Conservation (phyloP, 2,797 vertebrate genomes). For the Buceros bicornis region DNA sequence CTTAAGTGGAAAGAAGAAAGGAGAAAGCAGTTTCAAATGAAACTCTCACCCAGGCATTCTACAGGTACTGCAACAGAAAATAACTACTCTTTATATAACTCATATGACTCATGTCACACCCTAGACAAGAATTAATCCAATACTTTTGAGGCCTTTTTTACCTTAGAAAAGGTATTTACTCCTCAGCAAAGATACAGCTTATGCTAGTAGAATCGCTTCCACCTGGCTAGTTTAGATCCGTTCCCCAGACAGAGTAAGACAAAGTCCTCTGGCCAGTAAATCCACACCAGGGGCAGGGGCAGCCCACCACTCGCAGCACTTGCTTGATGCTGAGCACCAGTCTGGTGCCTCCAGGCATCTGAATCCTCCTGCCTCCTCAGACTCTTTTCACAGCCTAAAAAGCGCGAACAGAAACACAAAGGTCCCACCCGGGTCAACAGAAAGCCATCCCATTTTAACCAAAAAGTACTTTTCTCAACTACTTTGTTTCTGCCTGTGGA, state of each 20-base stretch:
- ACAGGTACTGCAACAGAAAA: neutral
- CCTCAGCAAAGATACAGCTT: neutral
- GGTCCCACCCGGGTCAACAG: neutral
- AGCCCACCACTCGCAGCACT: neutral
- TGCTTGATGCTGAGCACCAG: rapidly evolving
- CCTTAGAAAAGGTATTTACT: neutral
- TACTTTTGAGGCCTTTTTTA: neutral
- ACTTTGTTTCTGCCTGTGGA: neutral
- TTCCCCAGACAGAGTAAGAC: neutral
- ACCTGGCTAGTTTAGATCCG: neutral
- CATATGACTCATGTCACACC: neutral
- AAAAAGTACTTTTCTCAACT: neutral
- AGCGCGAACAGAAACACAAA: neutral
- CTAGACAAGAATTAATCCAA: neutral
- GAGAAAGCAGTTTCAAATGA: neutral
- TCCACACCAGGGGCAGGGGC: rapidly evolving
- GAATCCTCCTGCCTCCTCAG: neutral
- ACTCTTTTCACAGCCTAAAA: neutral
- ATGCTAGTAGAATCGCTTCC: neutral
- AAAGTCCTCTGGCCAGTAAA: neutral
- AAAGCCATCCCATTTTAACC: neutral
- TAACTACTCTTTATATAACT: neutral
- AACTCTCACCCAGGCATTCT: neutral
- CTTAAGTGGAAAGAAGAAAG: neutral
- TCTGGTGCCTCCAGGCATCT: neutral